Conservation (phyloP, 2,113 vertebrate species). For the Oreamnos americanus region DNA sequence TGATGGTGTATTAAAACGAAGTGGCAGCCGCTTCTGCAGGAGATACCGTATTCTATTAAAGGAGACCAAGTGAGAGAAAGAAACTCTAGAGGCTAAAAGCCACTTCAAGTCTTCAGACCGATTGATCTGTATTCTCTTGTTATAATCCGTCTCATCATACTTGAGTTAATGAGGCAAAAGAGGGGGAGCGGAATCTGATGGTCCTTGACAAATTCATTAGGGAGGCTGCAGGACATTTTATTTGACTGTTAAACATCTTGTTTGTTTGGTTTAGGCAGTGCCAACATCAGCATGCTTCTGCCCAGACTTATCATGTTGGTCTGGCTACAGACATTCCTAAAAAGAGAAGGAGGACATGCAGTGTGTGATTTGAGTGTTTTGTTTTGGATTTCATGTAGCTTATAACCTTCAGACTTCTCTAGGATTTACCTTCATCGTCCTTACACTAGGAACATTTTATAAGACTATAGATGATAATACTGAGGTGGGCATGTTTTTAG, state of each 20-base stretch:
- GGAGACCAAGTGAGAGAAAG: conserved; percentile 71
- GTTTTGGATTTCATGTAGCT: background rate
- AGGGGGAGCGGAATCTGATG: conserved; percentile 82
- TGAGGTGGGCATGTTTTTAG: background rate
- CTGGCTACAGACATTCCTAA: conserved; percentile 52
- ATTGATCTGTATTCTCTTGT: conserved; percentile 86
- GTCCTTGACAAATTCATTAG: conserved; percentile 88
- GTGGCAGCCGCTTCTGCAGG: conserved; percentile 77
- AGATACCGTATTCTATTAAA: conserved; percentile 76
- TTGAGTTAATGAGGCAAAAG: conserved; percentile 88
- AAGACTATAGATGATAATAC: background rate
- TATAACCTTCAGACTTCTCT: background rate
- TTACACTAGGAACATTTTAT: background rate
- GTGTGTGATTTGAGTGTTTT: conserved; percentile 24
- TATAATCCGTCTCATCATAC: conserved; percentile 87
- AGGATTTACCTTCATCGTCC: background rate
- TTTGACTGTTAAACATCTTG: conserved; percentile 85
- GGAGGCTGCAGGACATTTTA: conserved; percentile 86
- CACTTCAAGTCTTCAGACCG: conserved; percentile 83
- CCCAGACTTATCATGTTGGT: conserved; percentile 72
- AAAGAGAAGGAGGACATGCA: background rate
- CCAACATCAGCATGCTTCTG: conserved; percentile 80
- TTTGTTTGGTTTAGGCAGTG: conserved; percentile 85
- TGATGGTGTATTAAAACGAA: conserved; percentile 73
- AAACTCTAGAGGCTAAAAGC: conserved; percentile 83